Evolutionary conservation across 2,113 vertebrate species (phyloP).

Genomic region (Callaeas wilsoni): DNA sequence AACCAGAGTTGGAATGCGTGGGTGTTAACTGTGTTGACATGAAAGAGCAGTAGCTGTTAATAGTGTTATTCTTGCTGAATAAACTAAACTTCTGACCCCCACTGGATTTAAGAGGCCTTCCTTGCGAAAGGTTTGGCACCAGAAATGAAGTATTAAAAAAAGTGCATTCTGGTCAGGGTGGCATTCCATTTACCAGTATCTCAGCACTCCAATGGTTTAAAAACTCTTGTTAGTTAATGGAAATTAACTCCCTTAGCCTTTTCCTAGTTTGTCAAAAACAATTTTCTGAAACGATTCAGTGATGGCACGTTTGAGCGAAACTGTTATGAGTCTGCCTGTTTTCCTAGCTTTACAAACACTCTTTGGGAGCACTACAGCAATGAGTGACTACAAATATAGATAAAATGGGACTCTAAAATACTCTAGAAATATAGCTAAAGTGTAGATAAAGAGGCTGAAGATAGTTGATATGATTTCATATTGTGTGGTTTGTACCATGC

Average conservation of each 20-base stretch:
- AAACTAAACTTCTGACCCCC: constrained; percentile 71
- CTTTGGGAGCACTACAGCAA: neutral
- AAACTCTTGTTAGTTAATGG: constrained; percentile 22
- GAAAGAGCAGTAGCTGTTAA: constrained; percentile 65
- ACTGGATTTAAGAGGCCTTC: constrained; percentile 55
- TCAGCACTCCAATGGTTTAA: neutral
- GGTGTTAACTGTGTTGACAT: constrained; percentile 54
- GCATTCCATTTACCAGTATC: constrained; percentile 22
- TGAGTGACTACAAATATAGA: neutral
- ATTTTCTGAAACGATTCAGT: neutral
- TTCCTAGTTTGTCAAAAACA: neutral
- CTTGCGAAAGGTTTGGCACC: constrained; percentile 22
- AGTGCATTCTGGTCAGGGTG: constrained; percentile 8
- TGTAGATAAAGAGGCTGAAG: neutral
- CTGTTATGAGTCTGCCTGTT: neutral
- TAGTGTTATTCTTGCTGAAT: constrained; percentile 68
- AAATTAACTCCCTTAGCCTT: constrained; percentile 44
- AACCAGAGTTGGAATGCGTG: constrained; percentile 42
- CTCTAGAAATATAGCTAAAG: neutral
- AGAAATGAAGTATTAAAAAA: constrained; percentile 17
- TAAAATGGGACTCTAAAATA: neutral
- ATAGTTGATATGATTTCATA: neutral
- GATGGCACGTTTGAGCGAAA: neutral
- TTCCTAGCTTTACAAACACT: neutral
- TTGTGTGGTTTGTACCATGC: neutral